Base-by-base conservation (phyloP, 2,113 vertebrate genomes). In the Tricholaema leucomelas region DNA sequence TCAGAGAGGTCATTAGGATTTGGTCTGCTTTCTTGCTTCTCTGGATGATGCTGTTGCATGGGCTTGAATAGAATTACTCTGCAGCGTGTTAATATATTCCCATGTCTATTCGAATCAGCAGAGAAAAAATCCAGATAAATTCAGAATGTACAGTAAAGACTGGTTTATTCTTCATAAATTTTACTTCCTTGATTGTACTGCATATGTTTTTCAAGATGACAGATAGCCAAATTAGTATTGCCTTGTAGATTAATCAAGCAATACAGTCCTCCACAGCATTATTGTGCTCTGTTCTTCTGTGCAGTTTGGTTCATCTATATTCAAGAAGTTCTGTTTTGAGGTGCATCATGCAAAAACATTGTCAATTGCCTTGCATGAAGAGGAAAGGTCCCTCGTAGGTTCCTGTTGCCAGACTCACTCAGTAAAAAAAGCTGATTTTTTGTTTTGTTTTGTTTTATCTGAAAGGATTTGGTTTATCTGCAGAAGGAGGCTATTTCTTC, bases 321-420 rank as follows among this genome's bases (percentile, higher is more conserved):
- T 58, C 48, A 91, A 81, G 27, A 82, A 74, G 30, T 72, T 77
- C 42, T 50, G 89, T 89, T 87, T 85, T 82, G n/a, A 85, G 77
- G 15, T 42, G 48, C 27, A 63, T 44, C 15, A 13, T 44, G 44
- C 24, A 81, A 50, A 91, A 85, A 48, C 30, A 9, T 69, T 61
- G 56, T 19, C 83, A 31, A 54, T 69, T 90, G 21, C 77, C 88
- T 38, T 7, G 0, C 30, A 25, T 4, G 9, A 60, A 54, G n/a
- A 85, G 23, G 38, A 85, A 67, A 91, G 87, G 11, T 71, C 33
- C 65, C 35, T 72, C 21, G 44, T 56, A 65, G 58, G 52, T 71
- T 15, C 52, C 12, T 0, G 2, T 90, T 77, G 38, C 27, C n/a
- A 80, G 25, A 18, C 60, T 87, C 44, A 44, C 17, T 61, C 59